A percentile compares a stretch with the other conserved stretches of the same genome.
phyloP scores from a whole-genome alignment of 2,797 vertebrate genomes.

The Buceros bicornis region DNA sequence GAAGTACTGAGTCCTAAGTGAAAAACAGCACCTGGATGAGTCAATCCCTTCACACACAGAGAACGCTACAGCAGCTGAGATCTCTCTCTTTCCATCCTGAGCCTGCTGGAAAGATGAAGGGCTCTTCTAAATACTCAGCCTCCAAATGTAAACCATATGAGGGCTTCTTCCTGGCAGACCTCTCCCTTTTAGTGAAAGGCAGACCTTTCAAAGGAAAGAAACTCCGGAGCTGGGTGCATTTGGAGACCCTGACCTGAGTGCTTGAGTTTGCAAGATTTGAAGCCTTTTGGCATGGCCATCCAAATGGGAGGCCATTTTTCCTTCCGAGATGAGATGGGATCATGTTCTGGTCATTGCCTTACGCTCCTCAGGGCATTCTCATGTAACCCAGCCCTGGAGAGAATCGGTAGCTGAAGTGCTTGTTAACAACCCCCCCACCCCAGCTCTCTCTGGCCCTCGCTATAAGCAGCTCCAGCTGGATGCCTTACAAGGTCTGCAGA shows the following conservation, averaged over 20 bases:
- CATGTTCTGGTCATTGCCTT: neutral
- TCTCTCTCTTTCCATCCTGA: neutral
- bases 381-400: neutral
- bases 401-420: neutral
- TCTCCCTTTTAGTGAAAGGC: neutral
- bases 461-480: slow-evolving; percentile 18
- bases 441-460: neutral
- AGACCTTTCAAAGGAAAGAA: neutral
- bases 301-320: neutral
- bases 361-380: neutral
- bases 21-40: neutral
- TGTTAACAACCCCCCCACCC: neutral
- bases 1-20: neutral
- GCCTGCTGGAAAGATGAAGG: neutral
- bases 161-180: neutral
- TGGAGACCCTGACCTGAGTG: neutral
- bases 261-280: neutral
- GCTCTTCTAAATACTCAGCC: neutral
- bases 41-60: neutral
- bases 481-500: slow-evolving; percentile 53
- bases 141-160: slow-evolving; percentile 2
- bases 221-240: neutral
- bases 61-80: neutral
- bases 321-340: neutral
- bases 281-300: neutral